Evolutionary conservation across 1,140 invertebrate species (phyloP).

Genomic region (Delia radicum): DNA sequence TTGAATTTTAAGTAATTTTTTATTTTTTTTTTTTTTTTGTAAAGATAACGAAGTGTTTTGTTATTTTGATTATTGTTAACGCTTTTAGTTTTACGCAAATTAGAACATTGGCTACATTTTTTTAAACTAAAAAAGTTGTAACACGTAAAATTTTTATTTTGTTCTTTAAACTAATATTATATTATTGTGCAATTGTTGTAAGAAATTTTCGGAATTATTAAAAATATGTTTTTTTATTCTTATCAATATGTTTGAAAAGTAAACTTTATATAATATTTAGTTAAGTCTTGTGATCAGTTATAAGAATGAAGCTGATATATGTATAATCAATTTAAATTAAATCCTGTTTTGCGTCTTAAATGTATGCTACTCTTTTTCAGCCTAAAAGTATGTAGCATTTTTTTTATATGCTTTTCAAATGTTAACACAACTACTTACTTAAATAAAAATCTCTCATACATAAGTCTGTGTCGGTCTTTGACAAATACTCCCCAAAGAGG

Average conservation of each 20-base stretch:
- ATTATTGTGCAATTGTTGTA: too few species aligned
- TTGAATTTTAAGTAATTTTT: neutral
- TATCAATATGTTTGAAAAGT: too few species aligned
- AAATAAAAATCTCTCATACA: too few species aligned
- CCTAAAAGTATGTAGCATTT: neutral
- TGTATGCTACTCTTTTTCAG: neutral
- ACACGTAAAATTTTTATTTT: neutral
- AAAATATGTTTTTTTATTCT: too few species aligned
- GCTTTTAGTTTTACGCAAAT: conserved; percentile 1
- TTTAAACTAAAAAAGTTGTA: neutral
- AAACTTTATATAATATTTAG: too few species aligned
- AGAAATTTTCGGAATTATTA: too few species aligned
- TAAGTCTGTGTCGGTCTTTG: neutral
- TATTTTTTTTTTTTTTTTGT: neutral
- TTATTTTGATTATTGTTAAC: neutral
- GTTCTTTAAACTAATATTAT: neutral
- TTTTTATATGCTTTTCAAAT: too few species aligned
- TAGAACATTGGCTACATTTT: too few species aligned
- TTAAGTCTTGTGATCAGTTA: too few species aligned
- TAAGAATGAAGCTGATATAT: too few species aligned
- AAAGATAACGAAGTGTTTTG: neutral
- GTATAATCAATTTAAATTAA: neutral
- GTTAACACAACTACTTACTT: neutral
- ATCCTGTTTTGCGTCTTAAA: neutral
- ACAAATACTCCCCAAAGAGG: conserved; percentile 19